Evolutionary conservation across 2,113 vertebrate genomes (phyloP).

Genomic region (Martes martes): DNA sequence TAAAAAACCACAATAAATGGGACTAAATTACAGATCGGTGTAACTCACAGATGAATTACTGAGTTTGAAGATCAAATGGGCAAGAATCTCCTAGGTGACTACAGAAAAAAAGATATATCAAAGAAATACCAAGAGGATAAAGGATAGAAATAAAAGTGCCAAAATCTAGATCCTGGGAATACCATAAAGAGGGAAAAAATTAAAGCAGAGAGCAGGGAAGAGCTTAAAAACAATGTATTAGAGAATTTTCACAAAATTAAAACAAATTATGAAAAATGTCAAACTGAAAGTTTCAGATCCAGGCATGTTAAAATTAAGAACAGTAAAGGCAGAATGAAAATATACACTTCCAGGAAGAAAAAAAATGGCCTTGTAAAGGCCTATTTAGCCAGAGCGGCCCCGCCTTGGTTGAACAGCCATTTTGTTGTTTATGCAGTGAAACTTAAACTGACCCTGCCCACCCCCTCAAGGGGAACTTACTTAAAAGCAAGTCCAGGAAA

Average conservation of each 20-base stretch:
- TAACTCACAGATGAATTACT: background rate
- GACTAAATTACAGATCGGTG: background rate
- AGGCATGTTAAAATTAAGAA: background rate
- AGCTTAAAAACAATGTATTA: background rate
- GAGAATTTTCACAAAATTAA: background rate
- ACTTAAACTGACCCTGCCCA: too few species aligned
- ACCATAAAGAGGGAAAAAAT: background rate
- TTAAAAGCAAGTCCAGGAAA: too few species aligned
- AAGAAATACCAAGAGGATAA: background rate
- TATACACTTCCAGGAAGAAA: background rate
- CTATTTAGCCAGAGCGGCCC: too few species aligned
- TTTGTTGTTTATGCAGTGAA: too few species aligned
- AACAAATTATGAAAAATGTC: background rate
- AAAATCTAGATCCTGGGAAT: background rate
- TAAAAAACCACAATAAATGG: background rate
- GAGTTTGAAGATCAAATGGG: background rate
- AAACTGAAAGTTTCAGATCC: background rate
- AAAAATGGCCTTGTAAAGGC: background rate
- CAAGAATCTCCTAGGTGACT: background rate
- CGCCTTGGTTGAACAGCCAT: too few species aligned
- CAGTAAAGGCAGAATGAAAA: background rate
- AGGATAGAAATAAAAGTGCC: background rate
- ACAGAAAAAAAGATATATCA: background rate
- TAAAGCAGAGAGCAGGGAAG: background rate
- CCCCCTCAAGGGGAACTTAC: too few species aligned